A percentile compares a stretch with the other conserved stretches of the same genome.
phyloP scores from a whole-genome alignment of 2,113 vertebrate species.

The Setophaga petechia region DNA sequence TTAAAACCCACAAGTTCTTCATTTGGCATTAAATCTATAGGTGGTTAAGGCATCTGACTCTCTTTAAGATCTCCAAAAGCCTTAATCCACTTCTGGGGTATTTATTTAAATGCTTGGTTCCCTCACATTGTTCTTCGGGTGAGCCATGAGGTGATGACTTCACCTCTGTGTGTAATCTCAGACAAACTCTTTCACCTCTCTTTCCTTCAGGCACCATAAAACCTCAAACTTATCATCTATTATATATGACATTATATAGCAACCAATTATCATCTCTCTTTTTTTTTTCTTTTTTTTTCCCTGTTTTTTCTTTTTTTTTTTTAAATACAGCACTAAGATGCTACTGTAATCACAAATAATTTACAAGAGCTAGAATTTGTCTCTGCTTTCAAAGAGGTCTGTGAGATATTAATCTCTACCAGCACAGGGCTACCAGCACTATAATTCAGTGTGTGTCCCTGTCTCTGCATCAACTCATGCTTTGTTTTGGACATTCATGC shows the following conservation, averaged over 20 bases:
- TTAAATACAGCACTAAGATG: not conserved
- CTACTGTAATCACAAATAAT: not conserved
- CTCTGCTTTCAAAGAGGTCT: not conserved
- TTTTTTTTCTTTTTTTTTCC: not conserved
- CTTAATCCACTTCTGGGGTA: not conserved
- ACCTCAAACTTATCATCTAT: not conserved
- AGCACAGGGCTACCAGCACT: not conserved
- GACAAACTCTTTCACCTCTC: not conserved
- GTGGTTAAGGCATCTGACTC: not conserved
- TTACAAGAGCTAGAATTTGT: not conserved
- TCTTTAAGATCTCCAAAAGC: not conserved
- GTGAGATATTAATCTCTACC: not conserved
- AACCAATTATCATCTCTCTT: not conserved
- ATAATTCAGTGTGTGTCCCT: not conserved
- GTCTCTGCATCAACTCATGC: not conserved
- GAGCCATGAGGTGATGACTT: rapidly evolving
- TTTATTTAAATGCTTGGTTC: not conserved
- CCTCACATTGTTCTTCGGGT: not conserved
- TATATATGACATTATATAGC: not conserved
- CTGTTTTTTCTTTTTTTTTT: not conserved
- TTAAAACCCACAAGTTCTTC: not conserved
- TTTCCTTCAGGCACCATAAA: not conserved
- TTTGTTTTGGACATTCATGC: not conserved
- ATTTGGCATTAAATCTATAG: not conserved
- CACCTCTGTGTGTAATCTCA: not conserved